phyloP scores from a whole-genome alignment of 2,797 vertebrate genomes.

The Oryzias dopingdopingensis region DNA sequence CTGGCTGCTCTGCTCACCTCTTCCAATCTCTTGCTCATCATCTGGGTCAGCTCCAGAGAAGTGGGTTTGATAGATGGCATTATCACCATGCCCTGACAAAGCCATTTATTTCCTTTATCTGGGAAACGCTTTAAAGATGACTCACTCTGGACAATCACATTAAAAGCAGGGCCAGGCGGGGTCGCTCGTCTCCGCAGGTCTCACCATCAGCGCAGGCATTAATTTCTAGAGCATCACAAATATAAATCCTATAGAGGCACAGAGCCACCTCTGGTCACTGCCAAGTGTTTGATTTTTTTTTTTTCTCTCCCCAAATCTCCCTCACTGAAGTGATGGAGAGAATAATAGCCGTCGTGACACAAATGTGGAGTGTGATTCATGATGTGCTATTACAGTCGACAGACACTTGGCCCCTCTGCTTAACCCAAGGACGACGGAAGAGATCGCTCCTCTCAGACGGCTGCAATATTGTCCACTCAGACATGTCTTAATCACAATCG shows the following conservation, averaged over 20 bases:
- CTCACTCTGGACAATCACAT: slow-evolving; percentile 51
- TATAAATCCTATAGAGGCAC: slow-evolving; percentile 31
- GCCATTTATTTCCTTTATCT: slow-evolving; percentile 47
- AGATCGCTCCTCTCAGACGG: slow-evolving; percentile 7
- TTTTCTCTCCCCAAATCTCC: slow-evolving; percentile 31
- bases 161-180: slow-evolving; percentile 38
- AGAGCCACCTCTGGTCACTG: slow-evolving; percentile 20
- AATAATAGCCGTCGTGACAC: slow-evolving; percentile 33
- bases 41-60: slow-evolving; percentile 18
- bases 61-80: slow-evolving; percentile 37
- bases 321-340: slow-evolving; percentile 26
- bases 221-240: slow-evolving; percentile 30
- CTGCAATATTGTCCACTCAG: slow-evolving; percentile 11
- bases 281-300: slow-evolving; percentile 21
- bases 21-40: slow-evolving; percentile 18
- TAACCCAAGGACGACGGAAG: not conserved
- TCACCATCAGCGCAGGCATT: slow-evolving; percentile 32
- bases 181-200: slow-evolving; percentile 15
- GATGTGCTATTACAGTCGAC: slow-evolving; percentile 41
- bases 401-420: slow-evolving; percentile 10
- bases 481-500: slow-evolving; percentile 30
- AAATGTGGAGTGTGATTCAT: slow-evolving; percentile 40
- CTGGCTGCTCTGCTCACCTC: slow-evolving; percentile 1
- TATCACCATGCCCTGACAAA: slow-evolving; percentile 27
- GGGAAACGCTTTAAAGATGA: slow-evolving; percentile 48